Base-by-base conservation (phyloP, 2,113 vertebrate species). In the Hippocampus abdominalis region DNA sequence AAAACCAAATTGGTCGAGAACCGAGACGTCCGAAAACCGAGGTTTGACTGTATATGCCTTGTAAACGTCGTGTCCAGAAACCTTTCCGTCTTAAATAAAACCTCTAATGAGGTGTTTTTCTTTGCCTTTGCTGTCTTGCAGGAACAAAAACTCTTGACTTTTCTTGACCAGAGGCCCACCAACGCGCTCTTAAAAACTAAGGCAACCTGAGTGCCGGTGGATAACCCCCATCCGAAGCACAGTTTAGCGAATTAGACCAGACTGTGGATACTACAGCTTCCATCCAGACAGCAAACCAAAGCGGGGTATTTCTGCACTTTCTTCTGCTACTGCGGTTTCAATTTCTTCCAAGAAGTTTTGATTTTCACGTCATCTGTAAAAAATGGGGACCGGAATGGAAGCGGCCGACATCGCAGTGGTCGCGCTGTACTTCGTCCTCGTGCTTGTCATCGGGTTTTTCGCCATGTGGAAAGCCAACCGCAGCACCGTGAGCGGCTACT, bases 61-160 rank as follows among this genome's bases (percentile, higher is more conserved):
- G 54, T 57, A 23, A 23, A 23, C 1, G 20, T 57, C n/a, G 25
- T 25, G 21, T 44, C 39, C 42, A 15, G 32, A 9, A 25, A 25
- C 15, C 23, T 25, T 65, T 65, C 39, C 42, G 11, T 54, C 3
- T 73, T 20, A 59, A 72, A 78, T 64, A 3, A 78, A 68, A 40
- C 63, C 59, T 79, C 85, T 91, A 90, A 91, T 89, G 66, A 85
- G 72, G 57, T 86, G 77, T 86, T 83, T 92, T 89, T 94, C 93
- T 91, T 94, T 95, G 92, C 96, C 90, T 95, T 95, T 97, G 93
- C 93, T 97, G 94, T 95, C 93, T 98, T 98, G 93, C 95, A 99
- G 97, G 95, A 94, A 94, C 94, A 87, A 87, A 93, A 86, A 94
- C 91, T 93, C 89, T 95, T 95, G 94, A 90, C 91, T 92, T 94